Base-by-base conservation (phyloP, 2,797 vertebrate species). In the Scolopax rusticola region DNA sequence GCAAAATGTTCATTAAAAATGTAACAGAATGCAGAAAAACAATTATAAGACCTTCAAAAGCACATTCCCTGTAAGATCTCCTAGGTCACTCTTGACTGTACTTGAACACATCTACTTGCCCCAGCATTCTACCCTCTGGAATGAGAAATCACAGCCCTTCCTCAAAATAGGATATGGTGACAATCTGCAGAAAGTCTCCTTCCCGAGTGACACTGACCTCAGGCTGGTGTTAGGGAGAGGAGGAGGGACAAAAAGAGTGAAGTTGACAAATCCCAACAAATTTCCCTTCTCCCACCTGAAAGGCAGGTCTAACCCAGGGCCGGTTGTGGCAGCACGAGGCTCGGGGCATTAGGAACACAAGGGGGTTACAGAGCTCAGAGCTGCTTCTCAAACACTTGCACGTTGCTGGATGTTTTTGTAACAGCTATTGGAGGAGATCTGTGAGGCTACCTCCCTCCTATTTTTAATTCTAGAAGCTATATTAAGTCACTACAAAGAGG, bases 401-500 rank as follows among this genome's bases (percentile, higher is more conserved):
- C 57, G 71, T 47, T 59, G 73, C 30, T 75, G 56, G 33, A 93
- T 75, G 57, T 71, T 87, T 93, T 94, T 74, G 4, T 28, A 85
- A 76, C 8, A 23, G 50, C n/a, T 87, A 69, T 54, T 30, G 45
- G 63, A 87, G 23, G 77, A 91, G 27, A 63, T 78, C 38, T 84
- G 64, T 6, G 9, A 76, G 28, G 59, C 40, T 67, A 91, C 14
- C 64, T 53, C 32, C 47, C 64, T 57, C 53, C 87, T 94, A 86
- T 91, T 95, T 96, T 94, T 95, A 96, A 64, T 93, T 81, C 71
- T 92, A 65, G 71, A 91, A 86, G 94, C 50, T 90, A 61, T 75
- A 91, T 81, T 93, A 89, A 93, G 77, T 54, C 57, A 65, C 65
- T 81, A 48, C 15, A 61, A 75, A 93, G 76, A 85, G 32, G 77